Conservation (phyloP, 2,888 invertebrate species). For the Syritta pipiens region DNA sequence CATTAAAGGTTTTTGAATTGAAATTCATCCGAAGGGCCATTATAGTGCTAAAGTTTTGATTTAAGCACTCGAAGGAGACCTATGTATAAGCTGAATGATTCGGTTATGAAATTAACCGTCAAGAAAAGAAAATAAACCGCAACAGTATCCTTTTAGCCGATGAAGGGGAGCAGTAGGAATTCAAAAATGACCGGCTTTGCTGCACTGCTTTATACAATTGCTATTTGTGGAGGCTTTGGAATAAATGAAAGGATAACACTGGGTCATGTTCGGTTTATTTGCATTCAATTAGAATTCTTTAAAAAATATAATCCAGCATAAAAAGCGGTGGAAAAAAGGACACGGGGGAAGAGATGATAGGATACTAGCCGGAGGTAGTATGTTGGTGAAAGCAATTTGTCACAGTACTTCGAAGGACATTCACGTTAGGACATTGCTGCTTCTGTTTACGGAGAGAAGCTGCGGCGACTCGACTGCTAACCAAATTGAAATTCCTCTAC, state of each 20-base stretch:
- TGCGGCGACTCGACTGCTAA: slow-evolving; percentile 12
- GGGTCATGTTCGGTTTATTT: slow-evolving; percentile 40
- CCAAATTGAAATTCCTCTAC: slow-evolving; percentile 54
- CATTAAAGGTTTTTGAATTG: slow-evolving; percentile 27
- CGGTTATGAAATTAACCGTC: not conserved
- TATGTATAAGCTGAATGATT: not conserved
- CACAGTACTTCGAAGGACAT: slow-evolving; percentile 44
- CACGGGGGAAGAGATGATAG: not conserved
- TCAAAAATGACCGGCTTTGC: too few relatives aligned
- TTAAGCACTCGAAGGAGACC: not conserved
- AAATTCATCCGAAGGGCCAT: slow-evolving; percentile 35
- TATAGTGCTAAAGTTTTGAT: slow-evolving; percentile 27
- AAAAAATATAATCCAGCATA: slow-evolving; percentile 28
- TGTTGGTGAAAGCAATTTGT: slow-evolving; percentile 42
- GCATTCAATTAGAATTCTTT: slow-evolving; percentile 46
- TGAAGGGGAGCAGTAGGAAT: too few relatives aligned
- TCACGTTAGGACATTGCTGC: not conserved
- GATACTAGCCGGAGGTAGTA: not conserved
- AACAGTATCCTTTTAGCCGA: too few relatives aligned
- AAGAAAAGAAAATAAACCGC: slow-evolving; percentile 7
- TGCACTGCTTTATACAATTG: too few relatives aligned
- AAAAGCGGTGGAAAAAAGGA: not conserved
- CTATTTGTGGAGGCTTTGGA: not conserved
- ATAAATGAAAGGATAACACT: slow-evolving; percentile 49
- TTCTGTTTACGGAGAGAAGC: not conserved